Percentiles rank a stretch among this genome's conserved stretches.
Evolutionary conservation across 2,113 vertebrate species (phyloP).

Genomic region (Melanostigma gelatinosum): DNA sequence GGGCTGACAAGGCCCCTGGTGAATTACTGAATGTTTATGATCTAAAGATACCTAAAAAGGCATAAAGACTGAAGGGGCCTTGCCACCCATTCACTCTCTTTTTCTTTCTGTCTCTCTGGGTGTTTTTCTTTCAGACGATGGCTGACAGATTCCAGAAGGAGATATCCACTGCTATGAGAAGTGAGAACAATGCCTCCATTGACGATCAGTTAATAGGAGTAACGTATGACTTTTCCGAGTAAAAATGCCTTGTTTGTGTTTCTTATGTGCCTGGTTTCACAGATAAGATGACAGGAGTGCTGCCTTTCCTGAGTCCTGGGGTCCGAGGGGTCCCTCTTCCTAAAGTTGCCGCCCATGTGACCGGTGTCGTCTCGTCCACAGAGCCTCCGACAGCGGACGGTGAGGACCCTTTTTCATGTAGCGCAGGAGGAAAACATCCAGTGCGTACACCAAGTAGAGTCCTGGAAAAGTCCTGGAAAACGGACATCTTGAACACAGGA

Average conservation of each 20-base stretch:
- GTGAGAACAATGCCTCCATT: slow-evolving; percentile 60
- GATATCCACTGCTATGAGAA: slow-evolving; percentile 73
- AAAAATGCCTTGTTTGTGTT: slow-evolving; percentile 14
- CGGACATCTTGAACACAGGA: not conserved
- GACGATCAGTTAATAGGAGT: slow-evolving; percentile 9
- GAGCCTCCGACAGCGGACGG: slow-evolving; percentile 54
- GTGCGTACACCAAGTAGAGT: too few species aligned
- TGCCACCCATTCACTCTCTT: not conserved
- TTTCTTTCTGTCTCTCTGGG: not conserved
- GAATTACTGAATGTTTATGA: slow-evolving; percentile 6
- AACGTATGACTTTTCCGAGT: slow-evolving; percentile 9
- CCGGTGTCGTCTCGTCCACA: slow-evolving; percentile 72
- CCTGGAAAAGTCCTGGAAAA: not conserved
- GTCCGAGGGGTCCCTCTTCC: slow-evolving; percentile 44
- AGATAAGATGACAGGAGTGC: slow-evolving; percentile 77
- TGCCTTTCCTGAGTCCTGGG: slow-evolving; percentile 40
- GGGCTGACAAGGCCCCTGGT: not conserved
- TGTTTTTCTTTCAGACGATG: slow-evolving; percentile 82
- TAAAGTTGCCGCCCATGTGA: slow-evolving; percentile 86
- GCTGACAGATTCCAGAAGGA: slow-evolving; percentile 81
- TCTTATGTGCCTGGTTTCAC: slow-evolving; percentile 26
- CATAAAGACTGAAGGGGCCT: not conserved
- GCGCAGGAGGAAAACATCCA: not conserved
- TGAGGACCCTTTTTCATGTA: slow-evolving; percentile 68
- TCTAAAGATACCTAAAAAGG: not conserved